phyloP scores from a whole-genome alignment of 2,888 invertebrate genomes.

The Torymus aiolomorphi region DNA sequence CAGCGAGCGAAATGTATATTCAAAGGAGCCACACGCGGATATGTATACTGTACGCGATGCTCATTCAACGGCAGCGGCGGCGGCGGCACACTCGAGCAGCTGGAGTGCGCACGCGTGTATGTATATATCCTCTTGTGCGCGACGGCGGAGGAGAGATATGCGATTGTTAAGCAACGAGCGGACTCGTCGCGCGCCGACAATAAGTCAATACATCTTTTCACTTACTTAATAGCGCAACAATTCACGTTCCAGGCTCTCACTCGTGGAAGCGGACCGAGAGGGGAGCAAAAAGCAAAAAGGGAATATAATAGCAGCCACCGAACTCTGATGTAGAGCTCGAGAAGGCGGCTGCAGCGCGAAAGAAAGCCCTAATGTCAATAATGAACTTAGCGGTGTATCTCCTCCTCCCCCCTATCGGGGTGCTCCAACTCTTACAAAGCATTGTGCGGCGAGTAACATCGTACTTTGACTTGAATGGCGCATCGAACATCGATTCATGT shows the following conservation, averaged over 20 bases:
- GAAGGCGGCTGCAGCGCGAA: not conserved
- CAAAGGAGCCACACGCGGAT: slow-evolving; percentile 1
- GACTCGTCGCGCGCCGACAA: slow-evolving; percentile 31
- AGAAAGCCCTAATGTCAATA: slow-evolving; percentile 51
- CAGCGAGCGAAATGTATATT: slow-evolving; percentile 28
- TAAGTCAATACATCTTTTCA: slow-evolving; percentile 54
- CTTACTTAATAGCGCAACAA: slow-evolving; percentile 53
- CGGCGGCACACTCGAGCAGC: too few species aligned
- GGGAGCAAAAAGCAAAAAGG: not conserved
- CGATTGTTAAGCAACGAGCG: slow-evolving; percentile 33
- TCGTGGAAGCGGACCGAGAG: not conserved
- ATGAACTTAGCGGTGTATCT: slow-evolving; percentile 47
- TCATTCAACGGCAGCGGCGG: too few species aligned
- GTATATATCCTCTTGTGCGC: not conserved
- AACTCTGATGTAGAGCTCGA: not conserved
- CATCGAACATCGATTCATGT: slow-evolving; percentile 51
- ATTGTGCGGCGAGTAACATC: slow-evolving; percentile 40
- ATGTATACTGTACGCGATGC: not conserved
- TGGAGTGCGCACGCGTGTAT: too few species aligned
- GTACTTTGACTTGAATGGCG: slow-evolving; percentile 49
- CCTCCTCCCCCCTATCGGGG: not conserved
- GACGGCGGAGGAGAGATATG: not conserved
- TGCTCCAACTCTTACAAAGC: not conserved
- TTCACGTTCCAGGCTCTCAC: slow-evolving; percentile 27
- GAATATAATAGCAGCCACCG: not conserved